phyloP scores from a whole-genome alignment of 2,113 vertebrate genomes.

The Embiotoca jacksoni region DNA sequence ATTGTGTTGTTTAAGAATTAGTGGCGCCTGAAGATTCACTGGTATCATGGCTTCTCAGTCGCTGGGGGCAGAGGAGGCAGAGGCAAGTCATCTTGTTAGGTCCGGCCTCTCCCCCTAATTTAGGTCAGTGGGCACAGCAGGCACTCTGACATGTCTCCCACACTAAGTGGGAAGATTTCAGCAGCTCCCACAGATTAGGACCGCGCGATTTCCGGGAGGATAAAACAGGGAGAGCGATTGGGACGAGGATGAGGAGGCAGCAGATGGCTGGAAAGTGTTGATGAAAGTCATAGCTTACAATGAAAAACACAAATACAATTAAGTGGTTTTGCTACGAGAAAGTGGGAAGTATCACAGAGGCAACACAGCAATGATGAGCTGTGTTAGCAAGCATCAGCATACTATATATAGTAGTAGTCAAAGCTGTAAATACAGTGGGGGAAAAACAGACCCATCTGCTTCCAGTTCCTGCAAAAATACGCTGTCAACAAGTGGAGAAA shows the following conservation, averaged over 20 bases:
- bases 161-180: conserved; percentile 68
- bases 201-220: conserved; percentile 15
- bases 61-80: neutral
- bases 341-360: neutral
- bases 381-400: neutral
- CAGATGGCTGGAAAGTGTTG: conserved; percentile 32
- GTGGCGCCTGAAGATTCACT: conserved; percentile 21
- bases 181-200: conserved; percentile 63
- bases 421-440: conserved; percentile 15
- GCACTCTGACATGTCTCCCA: conserved; percentile 57
- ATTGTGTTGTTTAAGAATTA: conserved; percentile 33
- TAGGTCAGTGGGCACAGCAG: conserved; percentile 71
- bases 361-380: neutral
- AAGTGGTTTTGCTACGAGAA: conserved; percentile 20
- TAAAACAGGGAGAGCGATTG: conserved; percentile 18
- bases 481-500: conserved; percentile 23
- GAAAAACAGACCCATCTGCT: conserved; percentile 50
- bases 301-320: neutral
- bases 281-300: conserved; percentile 1
- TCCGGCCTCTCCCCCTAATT: conserved; percentile 57
- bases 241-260: conserved; percentile 13
- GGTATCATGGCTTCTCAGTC: conserved; percentile 18
- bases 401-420: neutral
- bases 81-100: conserved; percentile 49
- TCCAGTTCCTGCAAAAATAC: conserved; percentile 44